Evolutionary conservation across 2,797 vertebrate species (phyloP), one percentile per base, ranked within the genome.

Genomic region (Chanos chanos): DNA sequence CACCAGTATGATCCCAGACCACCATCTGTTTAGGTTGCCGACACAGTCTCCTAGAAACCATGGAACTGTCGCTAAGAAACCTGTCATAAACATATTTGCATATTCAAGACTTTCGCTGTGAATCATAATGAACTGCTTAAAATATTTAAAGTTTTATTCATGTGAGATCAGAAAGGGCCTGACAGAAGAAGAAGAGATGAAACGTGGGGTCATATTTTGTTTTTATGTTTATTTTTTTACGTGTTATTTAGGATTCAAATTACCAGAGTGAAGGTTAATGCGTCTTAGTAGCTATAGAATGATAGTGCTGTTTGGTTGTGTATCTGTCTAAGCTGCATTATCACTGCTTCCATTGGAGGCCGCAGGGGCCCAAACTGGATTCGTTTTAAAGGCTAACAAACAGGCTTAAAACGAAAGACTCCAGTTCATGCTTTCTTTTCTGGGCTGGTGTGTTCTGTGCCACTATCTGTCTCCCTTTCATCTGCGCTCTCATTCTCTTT

Each of bases 331-430:
- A 33, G 30, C 30, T 48, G 24, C 24, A 16, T 13, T 39, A 41
- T 16, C n/a, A n/a, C 12, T 34, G 15, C 43, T n/a, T 28, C 31
- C 28, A 16, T 41, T 22, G 31, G 47, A 10, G 18, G 31, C 7
- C 5, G 10, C 15, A 24, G 47, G 25, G 10, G 50, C 47, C 50
- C 12, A 21, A 33, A 40, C 18, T 18, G 31, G 25, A 49, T 4
- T 43, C 19, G 18, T 21, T 48, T 55, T 56, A 41, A 40, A 64
- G 21, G 53, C 25, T 30, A 36, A 45, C 30, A 25, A 31, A 52
- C 12, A 36, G 18, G 49, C 30, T 16, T 43, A 44, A 52, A 40
- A 40, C 51, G 1, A 49, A 50, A 61, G 7, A 13, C 30, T 30
- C 3, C 13, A 33, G 36, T 12, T 51, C 21, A 10, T 22, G 53